Evolutionary conservation across 1,140 invertebrate genomes (phyloP), one percentile per base, ranked within the genome.

Genomic region (Antheraea mylitta): DNA sequence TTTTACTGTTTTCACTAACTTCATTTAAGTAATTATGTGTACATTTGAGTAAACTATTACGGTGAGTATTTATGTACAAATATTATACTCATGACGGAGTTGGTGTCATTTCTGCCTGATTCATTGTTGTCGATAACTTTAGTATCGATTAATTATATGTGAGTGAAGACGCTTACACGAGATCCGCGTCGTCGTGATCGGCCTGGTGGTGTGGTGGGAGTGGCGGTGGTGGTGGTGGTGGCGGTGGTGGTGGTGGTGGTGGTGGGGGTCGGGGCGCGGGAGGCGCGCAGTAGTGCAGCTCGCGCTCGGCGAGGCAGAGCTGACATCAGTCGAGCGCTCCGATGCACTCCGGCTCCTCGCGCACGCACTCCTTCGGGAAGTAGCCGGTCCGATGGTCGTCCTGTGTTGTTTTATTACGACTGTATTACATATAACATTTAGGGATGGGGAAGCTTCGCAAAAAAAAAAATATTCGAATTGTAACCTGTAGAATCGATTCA

Each of bases 291-390:
- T 73, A 86, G 79, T 84, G 84, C 66, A 79, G 74, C 81, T 85
- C 85, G 78, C 89, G 87, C 85, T 88, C 85, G 79, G 85, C 86
- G 86, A 87, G 82, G 80, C 89, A 91, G 63, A 86, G 82, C 80
- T 85, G 83, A 76, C 89, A 90, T 92, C 89, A 93, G 86, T 93
- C 92, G 10, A 93, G 77, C 73, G 85, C 90, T 5, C 91, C 91
- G 65, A 92, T 87, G 66, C 90, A 92, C 75, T 92, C 91, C 0
- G 90, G 92, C 63, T 93, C 92, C 82, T 93, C 92, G 60, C 88
- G 85, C 66, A 93, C 92, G 74, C 91, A 93, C 72, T 93, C 92
- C 76, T 92, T 93, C 0, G 92, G 92, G 82, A 93, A 93, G 78
- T 91, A 93, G 3, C 92, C 92, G 2, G 91, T 86, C 0, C 88